Evolutionary conservation across 2,113 vertebrate species (phyloP).

Genomic region (Saiga tatarica): DNA sequence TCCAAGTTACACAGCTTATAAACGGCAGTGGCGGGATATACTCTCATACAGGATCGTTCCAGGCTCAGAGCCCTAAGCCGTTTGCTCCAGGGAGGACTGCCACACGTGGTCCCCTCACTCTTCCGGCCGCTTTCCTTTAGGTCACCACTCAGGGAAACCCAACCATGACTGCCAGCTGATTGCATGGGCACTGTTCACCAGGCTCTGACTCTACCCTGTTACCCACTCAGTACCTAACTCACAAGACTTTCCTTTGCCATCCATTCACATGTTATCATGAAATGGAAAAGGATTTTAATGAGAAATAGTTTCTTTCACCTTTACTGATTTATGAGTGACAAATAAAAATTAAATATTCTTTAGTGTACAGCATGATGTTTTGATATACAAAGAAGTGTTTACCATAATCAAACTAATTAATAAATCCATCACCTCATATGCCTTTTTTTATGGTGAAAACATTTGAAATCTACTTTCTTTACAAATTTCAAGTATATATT

Average conservation of each 20-base stretch:
- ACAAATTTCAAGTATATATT: neutral
- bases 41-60: neutral
- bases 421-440: neutral
- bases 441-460: neutral
- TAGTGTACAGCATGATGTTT: neutral
- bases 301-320: neutral
- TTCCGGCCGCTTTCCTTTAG: neutral
- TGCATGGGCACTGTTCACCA: neutral
- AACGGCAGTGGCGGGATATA: neutral
- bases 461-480: neutral
- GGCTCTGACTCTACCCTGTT: neutral
- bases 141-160: neutral
- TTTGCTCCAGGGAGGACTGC: neutral
- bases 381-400: neutral
- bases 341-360: neutral
- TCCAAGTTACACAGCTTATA: neutral
- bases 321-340: neutral
- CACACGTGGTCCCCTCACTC: neutral
- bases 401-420: neutral
- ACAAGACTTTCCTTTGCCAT: neutral
- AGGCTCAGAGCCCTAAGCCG: neutral
- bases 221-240: neutral
- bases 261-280: neutral
- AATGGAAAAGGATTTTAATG: neutral
- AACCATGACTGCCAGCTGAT: neutral